Evolutionary conservation across 2,113 vertebrate genomes (phyloP), one percentile per base, ranked within the genome.

Genomic region (Tiliqua scincoides): DNA sequence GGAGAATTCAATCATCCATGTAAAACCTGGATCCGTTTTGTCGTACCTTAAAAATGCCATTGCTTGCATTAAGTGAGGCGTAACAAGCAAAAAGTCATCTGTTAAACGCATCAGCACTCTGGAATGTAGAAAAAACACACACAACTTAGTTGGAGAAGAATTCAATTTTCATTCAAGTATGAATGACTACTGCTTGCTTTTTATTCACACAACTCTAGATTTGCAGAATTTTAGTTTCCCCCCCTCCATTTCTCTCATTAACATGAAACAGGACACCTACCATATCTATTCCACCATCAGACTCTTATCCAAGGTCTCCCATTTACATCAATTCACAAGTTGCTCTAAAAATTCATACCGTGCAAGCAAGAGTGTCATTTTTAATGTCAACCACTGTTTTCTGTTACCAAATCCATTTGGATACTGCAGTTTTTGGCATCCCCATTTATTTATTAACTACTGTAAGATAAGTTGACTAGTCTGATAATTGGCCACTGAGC

Each of bases 21-120:
- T 84, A 67, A 15, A 88, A 83, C 72, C 27, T 57, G 0, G 37
- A 61, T 57, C 7, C 68, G 61, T 83, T 65, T 80, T 0, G 87
- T 35, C 95, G 0, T 97, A 99, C 99, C 95, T 97, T 23, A 99
- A 96, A 85, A 99, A 99, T 21, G 85, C 80, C 87, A 95, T 95
- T 23, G 98, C 99, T 86, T 96, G 95, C 1, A 57, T 75, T 70
- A 97, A 92, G 89, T 98, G 96, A 25, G 98, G 98, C 0, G 98
- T 99, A 87, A 99, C 96, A 61, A 99, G 95, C 89, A 99, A 95
- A 85, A 99, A 99, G 87, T 99, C 98, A 65, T 99, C 99, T 72
- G 99, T 96, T 85, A 99, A 91, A 70, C 98, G 97, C 96, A 99
- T 96, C 37, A 99, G 93, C 94, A 97, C 85, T 88, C 98, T 99